These are phyloP conservation scores for Spilosoma lubricipeda DNA, from an alignment of 2,888 invertebrate species.

Conservation along the genomic window DNA sequence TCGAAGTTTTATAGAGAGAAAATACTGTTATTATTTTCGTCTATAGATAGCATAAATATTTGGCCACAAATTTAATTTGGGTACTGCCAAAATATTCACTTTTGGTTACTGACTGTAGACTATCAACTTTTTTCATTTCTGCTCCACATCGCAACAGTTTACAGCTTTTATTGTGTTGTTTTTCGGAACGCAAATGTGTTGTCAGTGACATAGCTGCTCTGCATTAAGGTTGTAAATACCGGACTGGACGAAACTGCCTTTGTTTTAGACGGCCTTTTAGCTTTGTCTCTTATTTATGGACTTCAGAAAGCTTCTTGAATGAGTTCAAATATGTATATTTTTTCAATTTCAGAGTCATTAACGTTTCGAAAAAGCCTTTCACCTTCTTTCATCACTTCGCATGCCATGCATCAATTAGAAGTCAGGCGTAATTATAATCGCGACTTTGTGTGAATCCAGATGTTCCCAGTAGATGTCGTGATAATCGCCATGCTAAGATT, in stretches of 20 bases:
- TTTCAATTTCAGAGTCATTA: background rate
- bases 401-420: slow-evolving; percentile 34
- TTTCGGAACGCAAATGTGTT: background rate
- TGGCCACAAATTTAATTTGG: background rate
- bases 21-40: background rate
- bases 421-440: slow-evolving; percentile 44
- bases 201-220: background rate
- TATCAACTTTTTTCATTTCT: background rate
- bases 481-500: slow-evolving; percentile 50
- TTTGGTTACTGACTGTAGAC: background rate
- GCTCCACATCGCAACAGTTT: background rate
- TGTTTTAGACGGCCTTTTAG: background rate
- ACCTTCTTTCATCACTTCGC: slow-evolving; percentile 31
- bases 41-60: background rate
- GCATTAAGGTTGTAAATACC: background rate
- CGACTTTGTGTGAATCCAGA: slow-evolving; percentile 55
- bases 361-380: background rate
- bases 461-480: slow-evolving; percentile 64
- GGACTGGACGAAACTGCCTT: background rate
- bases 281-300: background rate
- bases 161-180: background rate
- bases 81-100: background rate
- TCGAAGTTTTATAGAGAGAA: background rate
- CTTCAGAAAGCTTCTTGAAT: background rate
- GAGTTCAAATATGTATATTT: background rate